Evolutionary conservation across 2,113 vertebrate species (phyloP).

Genomic region (Riparia riparia): DNA sequence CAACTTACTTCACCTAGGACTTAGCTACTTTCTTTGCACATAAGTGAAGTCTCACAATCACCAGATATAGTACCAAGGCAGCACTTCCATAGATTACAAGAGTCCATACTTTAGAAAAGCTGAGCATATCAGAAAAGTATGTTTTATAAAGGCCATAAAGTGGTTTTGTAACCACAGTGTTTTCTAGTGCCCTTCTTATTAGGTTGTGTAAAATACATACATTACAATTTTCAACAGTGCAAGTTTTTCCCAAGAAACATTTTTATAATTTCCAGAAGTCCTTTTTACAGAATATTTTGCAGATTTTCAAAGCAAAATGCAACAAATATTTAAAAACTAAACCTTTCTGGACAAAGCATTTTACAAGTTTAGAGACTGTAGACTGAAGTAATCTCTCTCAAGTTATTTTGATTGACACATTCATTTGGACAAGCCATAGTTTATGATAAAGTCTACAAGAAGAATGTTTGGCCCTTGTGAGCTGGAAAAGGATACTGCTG

Average conservation of each 20-base stretch:
- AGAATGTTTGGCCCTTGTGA: background rate
- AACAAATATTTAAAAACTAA: background rate
- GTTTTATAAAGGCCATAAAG: background rate
- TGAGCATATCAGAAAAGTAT: background rate
- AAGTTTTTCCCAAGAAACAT: background rate
- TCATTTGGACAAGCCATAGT: background rate
- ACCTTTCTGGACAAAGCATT: background rate
- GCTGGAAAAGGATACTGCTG: background rate
- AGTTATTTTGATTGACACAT: background rate
- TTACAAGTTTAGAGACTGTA: background rate
- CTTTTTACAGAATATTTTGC: background rate
- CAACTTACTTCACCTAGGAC: background rate
- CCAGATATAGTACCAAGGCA: background rate
- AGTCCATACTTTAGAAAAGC: background rate
- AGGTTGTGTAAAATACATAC: background rate
- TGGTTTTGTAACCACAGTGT: background rate
- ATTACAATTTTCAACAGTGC: background rate
- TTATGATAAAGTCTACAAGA: background rate
- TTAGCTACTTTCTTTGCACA: fast-evolving
- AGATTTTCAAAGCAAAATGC: background rate
- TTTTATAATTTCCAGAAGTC: background rate
- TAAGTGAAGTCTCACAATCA: background rate
- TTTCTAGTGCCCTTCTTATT: background rate
- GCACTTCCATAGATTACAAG: background rate
- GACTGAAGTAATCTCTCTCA: background rate